phyloP scores from a whole-genome alignment of 2,113 vertebrate species.

The Festucalex cinctus region DNA sequence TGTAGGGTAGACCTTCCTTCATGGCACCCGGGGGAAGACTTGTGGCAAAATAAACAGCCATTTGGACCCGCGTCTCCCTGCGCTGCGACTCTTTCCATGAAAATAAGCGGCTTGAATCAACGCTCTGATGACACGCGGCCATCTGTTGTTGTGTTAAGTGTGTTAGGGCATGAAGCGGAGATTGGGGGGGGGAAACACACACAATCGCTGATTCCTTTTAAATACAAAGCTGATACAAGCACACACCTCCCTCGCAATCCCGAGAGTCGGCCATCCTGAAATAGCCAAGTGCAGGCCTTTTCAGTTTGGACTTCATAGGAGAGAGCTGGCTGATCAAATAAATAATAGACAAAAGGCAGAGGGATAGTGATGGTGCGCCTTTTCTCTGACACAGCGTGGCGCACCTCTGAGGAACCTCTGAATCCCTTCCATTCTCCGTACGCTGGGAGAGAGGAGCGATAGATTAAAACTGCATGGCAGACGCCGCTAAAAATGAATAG shows the following conservation, averaged over 20 bases:
- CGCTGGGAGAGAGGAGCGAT: slow-evolving; percentile 54
- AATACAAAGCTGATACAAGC: slow-evolving; percentile 38
- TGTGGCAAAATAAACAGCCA: slow-evolving; percentile 71
- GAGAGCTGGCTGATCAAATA: slow-evolving; percentile 61
- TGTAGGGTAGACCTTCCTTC: slow-evolving; percentile 65
- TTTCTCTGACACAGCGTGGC: slow-evolving; percentile 56
- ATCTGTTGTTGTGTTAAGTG: slow-evolving; percentile 75
- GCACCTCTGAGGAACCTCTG: slow-evolving; percentile 59
- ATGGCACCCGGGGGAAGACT: slow-evolving; percentile 67
- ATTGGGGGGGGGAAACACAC: slow-evolving; percentile 47
- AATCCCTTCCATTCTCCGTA: slow-evolving; percentile 59
- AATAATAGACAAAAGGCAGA: slow-evolving; percentile 69
- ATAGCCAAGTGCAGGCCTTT: slow-evolving; percentile 66
- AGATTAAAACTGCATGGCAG: slow-evolving; percentile 72
- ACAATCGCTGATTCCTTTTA: slow-evolving; percentile 34
- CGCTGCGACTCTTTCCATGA: slow-evolving; percentile 62
- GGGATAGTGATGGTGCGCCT: slow-evolving; percentile 65
- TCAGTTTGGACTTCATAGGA: slow-evolving; percentile 66
- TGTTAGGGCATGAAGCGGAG: slow-evolving; percentile 66
- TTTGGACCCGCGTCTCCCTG: slow-evolving; percentile 69
- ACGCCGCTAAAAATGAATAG: slow-evolving; percentile 68
- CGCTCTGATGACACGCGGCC: slow-evolving; percentile 71
- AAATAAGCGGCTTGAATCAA: slow-evolving; percentile 72
- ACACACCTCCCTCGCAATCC: slow-evolving; percentile 29
- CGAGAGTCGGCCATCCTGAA: slow-evolving; percentile 58